Base-by-base conservation (phyloP, 2,797 vertebrate genomes). In the Acanthornis magna region DNA sequence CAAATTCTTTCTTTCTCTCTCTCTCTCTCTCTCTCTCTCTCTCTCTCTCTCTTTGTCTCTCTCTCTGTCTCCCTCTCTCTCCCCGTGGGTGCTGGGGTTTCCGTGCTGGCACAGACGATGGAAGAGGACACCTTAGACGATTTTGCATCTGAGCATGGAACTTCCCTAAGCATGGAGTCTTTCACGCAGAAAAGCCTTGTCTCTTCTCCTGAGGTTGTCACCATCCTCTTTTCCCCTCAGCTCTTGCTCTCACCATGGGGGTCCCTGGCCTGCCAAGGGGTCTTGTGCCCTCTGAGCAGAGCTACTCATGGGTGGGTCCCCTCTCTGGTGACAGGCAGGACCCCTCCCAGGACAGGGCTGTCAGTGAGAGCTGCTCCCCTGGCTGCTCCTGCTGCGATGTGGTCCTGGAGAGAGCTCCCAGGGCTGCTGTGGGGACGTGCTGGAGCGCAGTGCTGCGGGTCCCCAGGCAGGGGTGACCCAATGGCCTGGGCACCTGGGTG, bases 131-230 rank as follows among this genome's bases (percentile, higher is more conserved):
- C 94, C 97, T 98, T 97, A 97, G 98, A 98, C 96, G 98, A 98
- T 96, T 98, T 98, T 97, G 97, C 98, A 96, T 98, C 98, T 96
- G 98, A 98, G 97, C 96, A 98, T 63, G 97, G 97, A 97, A 98
- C 98, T 92, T 97, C 97, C 96, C 88, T 97, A 96, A 97, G 97
- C 98, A 98, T 99, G 98, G 99, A 99, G 96, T 98, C 98, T 97
- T 99, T 99, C 98, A 97, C 98, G 94, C 99, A 99, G 99, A 99
- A 99, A 99, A 99, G 98, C 97, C 96, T 99, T 96, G 97, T 98
- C 97, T 98, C 99, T 38, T 99, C 99, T 95, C 99, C 99, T 95
- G 99, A 99, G 99, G 99, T 99, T 98, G 97, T 98, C 96, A 91
- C 53, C 55, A 82, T 75, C 73, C 48, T 87, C 55, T 90, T 61